These are phyloP conservation scores for Leucopsar rothschildi DNA, from an alignment of 2,113 vertebrate genomes.

Conservation along the genomic window DNA sequence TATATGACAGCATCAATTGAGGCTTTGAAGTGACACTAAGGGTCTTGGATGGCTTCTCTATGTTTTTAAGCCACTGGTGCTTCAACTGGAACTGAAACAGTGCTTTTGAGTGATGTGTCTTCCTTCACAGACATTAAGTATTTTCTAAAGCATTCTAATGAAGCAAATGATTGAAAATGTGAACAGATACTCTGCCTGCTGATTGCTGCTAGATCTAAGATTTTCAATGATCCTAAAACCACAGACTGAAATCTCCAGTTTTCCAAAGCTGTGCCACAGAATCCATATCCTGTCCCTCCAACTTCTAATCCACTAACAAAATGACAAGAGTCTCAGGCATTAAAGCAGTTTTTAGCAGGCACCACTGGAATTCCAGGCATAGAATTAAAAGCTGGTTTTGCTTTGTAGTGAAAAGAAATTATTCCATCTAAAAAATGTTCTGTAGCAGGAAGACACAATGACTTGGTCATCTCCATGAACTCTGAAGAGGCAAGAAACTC, in stretches of 20 bases:
- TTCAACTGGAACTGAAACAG: not conserved
- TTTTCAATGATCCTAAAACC: not conserved
- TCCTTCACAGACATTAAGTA: not conserved
- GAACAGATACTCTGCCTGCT: not conserved
- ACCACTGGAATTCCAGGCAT: not conserved
- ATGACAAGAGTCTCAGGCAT: not conserved
- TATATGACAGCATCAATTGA: not conserved
- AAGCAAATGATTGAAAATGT: not conserved
- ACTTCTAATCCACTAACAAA: not conserved
- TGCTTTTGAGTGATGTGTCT: not conserved
- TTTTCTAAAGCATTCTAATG: not conserved
- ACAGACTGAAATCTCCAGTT: not conserved
- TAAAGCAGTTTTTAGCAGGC: not conserved
- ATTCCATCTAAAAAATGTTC: not conserved
- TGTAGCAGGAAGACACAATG: not conserved
- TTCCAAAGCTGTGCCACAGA: not conserved
- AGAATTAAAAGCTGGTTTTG: constrained; percentile 1
- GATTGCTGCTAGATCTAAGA: not conserved
- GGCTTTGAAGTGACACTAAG: not conserved
- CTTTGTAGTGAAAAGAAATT: not conserved
- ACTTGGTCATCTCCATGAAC: not conserved
- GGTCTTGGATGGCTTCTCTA: not conserved
- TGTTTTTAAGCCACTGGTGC: not conserved
- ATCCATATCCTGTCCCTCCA: not conserved
- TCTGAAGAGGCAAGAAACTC: not conserved